Conservation (phyloP, 2,888 invertebrate species). For the Erebia epiphron region DNA sequence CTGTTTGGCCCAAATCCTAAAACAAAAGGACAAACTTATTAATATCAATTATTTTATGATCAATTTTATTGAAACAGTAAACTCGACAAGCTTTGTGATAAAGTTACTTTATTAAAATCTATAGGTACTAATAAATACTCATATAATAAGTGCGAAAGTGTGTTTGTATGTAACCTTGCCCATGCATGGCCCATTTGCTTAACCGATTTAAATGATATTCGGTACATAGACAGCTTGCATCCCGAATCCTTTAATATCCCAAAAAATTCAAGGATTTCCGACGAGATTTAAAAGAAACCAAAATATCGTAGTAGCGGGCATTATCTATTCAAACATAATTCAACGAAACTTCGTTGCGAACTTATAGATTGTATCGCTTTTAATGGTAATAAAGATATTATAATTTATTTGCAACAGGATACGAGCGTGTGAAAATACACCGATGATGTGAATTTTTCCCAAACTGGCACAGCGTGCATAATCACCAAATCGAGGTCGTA, state of each 20-base stretch:
- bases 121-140: no score
- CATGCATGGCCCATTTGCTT: no score
- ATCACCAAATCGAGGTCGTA: not conserved
- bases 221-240: no score
- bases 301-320: no score
- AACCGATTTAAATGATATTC: no score
- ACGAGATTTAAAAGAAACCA: no score
- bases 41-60: not conserved
- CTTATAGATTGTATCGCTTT: not conserved
- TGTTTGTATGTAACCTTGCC: no score
- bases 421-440: not conserved
- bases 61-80: not conserved
- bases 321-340: no score
- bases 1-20: conserved; percentile 73
- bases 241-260: no score
- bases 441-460: not conserved
- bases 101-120: no score
- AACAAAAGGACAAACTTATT: conserved; percentile 17
- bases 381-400: not conserved
- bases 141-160: no score
- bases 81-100: not conserved
- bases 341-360: not conserved
- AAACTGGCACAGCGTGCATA: not conserved
- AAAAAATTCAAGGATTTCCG: no score
- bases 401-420: not conserved